Evolutionary conservation across 2,888 invertebrate genomes (phyloP), one percentile per base, ranked within the genome.

Genomic region (Pandemis cinnamomeana): DNA sequence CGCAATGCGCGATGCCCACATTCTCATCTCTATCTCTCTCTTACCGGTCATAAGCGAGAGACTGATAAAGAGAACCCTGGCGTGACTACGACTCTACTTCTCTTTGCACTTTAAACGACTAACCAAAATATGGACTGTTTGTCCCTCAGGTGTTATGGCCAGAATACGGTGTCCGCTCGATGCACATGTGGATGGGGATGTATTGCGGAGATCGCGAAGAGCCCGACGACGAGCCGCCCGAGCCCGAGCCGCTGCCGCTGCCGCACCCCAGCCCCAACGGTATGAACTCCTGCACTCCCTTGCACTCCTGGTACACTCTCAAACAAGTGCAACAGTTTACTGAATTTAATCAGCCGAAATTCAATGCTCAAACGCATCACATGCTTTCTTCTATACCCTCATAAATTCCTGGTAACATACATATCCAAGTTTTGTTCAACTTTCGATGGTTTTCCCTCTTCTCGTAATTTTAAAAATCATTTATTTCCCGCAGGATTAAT

Each of bases 101-200:
- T 36, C 8, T 13, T 13, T 13, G 51, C 20, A 10, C 20, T 36
- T 36, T 55, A 8, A 55, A 7, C 61, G n/a, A 8, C 20, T 42
- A 46, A 4, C 61, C 4, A 58, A 27, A 5, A 42, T 42, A 61
- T 36, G 60, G 10, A 7, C 5, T 46, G 36, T 46, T 75, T 78
- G 78, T 82, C 2, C 42, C n/a, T 66, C 87, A 98, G 97, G 97
- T 98, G 82, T 93, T 99, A 81, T 97, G 97, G 96, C 98, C 98
- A 70, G 96, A 97, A 80, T 97, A 96, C 89, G 97, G 97, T 87
- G 96, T 98, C 71, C 96, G 98, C 72, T 96, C 97, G 84, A 95
- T 99, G 86, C 95, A 95, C 72, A 94, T 98, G 80, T 99, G 99
- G 99, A 95, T 96, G 78, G 97, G 97, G 80, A 96, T 99, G 77